Evolutionary conservation across 2,797 vertebrate genomes (phyloP), one percentile per base, ranked within the genome.

Genomic region (Kryptopterus vitreolus): DNA sequence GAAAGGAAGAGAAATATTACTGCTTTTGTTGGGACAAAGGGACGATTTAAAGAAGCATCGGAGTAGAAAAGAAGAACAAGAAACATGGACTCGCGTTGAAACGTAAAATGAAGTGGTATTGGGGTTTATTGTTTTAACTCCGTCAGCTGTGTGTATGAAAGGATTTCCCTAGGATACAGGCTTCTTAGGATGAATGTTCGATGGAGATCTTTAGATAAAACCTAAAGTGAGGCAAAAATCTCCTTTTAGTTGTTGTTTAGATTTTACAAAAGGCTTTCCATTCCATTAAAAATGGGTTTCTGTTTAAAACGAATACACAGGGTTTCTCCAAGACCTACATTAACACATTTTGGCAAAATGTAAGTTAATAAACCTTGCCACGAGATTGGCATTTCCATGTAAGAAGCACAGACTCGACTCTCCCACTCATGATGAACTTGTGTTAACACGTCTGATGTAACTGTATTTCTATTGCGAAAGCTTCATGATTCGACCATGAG

Each of bases 11-110:
- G 86, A 76, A 85, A 84, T 22, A 46, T 72, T 81, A 76, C 79
- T 79, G 71, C 87, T 89, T 91, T 91, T 90, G 77, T 89, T 81
- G 33, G 58, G 81, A 76, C 71, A 83, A 87, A 87, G 81, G 90
- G 79, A 83, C 85, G 63, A 84, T 62, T 84, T 87, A 91, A 86
- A 91, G 89, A 92, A 89, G 90, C 89, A 20, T 89, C 76, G 38
- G 75, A 29, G 81, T 66, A 63, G 77, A 72, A 70, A 63, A 7
- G 59, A 57, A 55, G 48, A 31, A 7, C 20, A 16, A 72, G 22
- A 55, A 55, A 35, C 29, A 72, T 55, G 69, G 10, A 33, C 26
- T 71, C 18, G 12, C 26, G 15, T 55, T 55, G 20, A 20, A 16
- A 66, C 7, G 35, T 46, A 2, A 71, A 35, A 53, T 35, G 6